Evolutionary conservation across 2,797 vertebrate genomes (phyloP), one percentile per base, ranked within the genome.

Genomic region (Scolopax rusticola): DNA sequence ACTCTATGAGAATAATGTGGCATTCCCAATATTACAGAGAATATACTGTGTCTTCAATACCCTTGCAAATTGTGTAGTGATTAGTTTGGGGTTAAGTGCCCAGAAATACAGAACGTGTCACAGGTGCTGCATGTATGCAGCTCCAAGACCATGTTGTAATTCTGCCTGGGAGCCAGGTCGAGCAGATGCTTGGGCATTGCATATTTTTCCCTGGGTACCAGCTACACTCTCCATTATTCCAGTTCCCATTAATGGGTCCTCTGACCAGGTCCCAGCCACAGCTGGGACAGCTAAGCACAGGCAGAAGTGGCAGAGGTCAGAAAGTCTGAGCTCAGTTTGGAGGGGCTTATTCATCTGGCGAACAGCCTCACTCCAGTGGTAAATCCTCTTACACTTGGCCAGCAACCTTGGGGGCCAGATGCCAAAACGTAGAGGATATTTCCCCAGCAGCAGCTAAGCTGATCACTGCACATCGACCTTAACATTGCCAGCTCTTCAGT

Each of bases 321-420:
- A 38, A 95, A 93, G 77, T 78, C 95, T 94, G 95, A 96, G 90
- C 70, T 90, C 32, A 32, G 48, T 74, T 95, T 81, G 71, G n/a
- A 97, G 85, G 86, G 79, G 81, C 33, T 94, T 63, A 94, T 95
- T 77, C 79, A 23, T 87, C 82, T 96, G 96, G 96, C 90, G 84
- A 75, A 74, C 48, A 71, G 69, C 71, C 75, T 87, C 89, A 69
- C 54, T 76, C 68, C 73, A 64, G 64, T 45, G 81, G 75, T 89
- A 93, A 90, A 87, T 70, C 7, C 0, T 84, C 75, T 89, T 74
- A 74, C 78, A 40, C 47, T 96, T 97, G 96, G 94, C 91, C 85
- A 80, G 87, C 51, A 91, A 81, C 48, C 60, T 75, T 5, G 0
- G 54, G 64, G 91, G 79, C 74, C 75, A 86, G 93, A 53, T 77